Evolutionary conservation across 2,888 invertebrate species (phyloP), one percentile per base, ranked within the genome.

Genomic region (Ornithoptera alexandrae): DNA sequence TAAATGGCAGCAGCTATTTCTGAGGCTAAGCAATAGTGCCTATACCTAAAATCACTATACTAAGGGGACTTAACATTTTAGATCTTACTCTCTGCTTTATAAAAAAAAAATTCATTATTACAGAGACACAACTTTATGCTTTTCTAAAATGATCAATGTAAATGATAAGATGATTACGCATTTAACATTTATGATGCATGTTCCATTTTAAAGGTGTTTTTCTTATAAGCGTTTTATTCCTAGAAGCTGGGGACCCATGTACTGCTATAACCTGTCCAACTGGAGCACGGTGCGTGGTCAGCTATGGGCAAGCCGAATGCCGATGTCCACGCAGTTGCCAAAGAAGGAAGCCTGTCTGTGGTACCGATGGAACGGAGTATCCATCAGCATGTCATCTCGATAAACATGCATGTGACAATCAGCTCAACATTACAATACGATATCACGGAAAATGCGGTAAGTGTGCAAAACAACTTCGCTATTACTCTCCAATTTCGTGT

Each of bases 361-460:
- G 97, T 36, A 97, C 96, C 20, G 97, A 98, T 84, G 97, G 97
- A 8, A 95, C 95, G 78, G 95, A 98, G 73, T 98, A 98, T 87
- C 94, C 96, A 56, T 97, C 97, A 81, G 95, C 96, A 57, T 98
- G 98, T 82, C 96, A 97, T 84, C 96, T 98, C 94, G 95, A 96
- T 80, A 94, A 95, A 77, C 94, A 95, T 58, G 95, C 97, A 3
- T 98, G 98, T 85, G 94, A 94, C 73, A 94, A 94, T 77, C 94
- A 95, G 74, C 93, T 94, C 72, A 96, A 96, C 82, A 94, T 97
- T 76, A 95, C 95, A 30, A 94, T 97, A 75, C 96, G 96, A 79
- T 97, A 96, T 80, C 94, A 94, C 71, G 98, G 98, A 62, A 96
- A 96, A 90, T 98, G 98, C 89, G 97, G 98, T 97, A 88, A 95